These are phyloP conservation scores for Poicephalus meyeri DNA, from an alignment of 2,113 vertebrate species.

Conservation along the genomic window DNA sequence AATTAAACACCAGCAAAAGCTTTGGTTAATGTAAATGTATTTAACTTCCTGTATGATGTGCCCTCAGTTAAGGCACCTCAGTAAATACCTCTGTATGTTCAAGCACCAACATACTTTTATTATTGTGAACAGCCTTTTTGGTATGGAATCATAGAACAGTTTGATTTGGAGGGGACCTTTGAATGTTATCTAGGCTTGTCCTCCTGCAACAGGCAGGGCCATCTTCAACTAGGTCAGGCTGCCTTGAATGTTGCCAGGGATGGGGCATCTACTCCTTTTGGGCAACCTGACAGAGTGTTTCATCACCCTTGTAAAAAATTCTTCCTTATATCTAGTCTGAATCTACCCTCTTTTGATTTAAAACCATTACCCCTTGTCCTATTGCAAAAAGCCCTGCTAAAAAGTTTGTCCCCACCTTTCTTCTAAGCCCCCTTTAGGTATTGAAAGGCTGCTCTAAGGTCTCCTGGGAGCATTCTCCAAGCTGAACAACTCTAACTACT, in stretches of 20 bases:
- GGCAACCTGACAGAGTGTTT: background rate
- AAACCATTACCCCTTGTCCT: background rate
- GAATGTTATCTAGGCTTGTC: background rate
- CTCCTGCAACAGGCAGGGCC: background rate
- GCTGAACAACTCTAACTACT: background rate
- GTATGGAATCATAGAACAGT: background rate
- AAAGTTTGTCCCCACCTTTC: background rate
- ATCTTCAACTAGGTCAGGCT: background rate
- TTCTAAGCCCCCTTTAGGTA: background rate
- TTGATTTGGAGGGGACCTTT: background rate
- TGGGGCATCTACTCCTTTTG: background rate
- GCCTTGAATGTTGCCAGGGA: background rate
- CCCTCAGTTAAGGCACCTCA: background rate
- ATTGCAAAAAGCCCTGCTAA: accelerated
- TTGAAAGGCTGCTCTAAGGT: accelerated
- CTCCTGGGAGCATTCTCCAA: background rate
- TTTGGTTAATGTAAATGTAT: background rate
- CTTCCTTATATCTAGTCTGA: background rate
- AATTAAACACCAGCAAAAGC: background rate
- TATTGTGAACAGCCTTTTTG: background rate
- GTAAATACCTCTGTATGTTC: background rate
- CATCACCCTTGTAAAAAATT: accelerated
- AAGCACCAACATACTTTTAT: background rate
- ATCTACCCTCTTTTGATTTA: background rate
- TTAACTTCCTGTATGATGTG: background rate